Percentiles rank a stretch among this genome's conserved stretches.
phyloP scores from a whole-genome alignment of 2,113 vertebrate species.

The Theristicus caerulescens region DNA sequence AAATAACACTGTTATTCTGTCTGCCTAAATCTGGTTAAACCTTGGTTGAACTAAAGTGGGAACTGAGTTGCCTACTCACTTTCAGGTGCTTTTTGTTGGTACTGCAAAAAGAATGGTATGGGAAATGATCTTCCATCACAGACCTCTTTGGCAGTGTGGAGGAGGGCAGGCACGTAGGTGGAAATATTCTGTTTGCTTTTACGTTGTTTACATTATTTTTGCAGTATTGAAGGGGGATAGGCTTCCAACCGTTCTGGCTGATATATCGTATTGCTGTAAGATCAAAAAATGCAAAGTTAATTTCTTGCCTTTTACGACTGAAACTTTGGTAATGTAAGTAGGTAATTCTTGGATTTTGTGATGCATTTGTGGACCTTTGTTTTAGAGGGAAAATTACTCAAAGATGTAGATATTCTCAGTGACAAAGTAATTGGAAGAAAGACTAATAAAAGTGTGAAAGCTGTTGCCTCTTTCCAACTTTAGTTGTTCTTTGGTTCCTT shows the following conservation, averaged over 20 bases:
- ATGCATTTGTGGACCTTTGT: background rate
- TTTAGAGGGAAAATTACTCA: background rate
- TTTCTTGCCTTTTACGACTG: background rate
- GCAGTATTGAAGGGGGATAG: background rate
- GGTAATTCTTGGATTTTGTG: background rate
- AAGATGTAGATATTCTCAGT: background rate
- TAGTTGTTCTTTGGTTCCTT: background rate
- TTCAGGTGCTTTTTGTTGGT: background rate
- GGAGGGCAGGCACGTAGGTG: background rate
- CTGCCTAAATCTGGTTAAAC: background rate
- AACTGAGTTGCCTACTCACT: background rate
- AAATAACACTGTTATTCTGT: background rate
- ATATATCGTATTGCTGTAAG: background rate
- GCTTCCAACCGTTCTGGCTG: background rate
- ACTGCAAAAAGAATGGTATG: background rate
- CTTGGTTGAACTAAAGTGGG: background rate
- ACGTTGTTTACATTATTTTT: background rate
- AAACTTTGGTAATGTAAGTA: background rate
- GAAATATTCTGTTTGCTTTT: background rate
- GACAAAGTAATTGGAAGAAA: background rate
- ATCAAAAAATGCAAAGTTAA: background rate
- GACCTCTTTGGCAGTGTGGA: background rate
- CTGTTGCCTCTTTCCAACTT: background rate
- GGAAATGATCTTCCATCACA: background rate
- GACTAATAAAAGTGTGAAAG: background rate